These are phyloP conservation scores for Periophthalmus modestus DNA, from an alignment of 2,113 vertebrate genomes.

Conservation along the genomic window DNA sequence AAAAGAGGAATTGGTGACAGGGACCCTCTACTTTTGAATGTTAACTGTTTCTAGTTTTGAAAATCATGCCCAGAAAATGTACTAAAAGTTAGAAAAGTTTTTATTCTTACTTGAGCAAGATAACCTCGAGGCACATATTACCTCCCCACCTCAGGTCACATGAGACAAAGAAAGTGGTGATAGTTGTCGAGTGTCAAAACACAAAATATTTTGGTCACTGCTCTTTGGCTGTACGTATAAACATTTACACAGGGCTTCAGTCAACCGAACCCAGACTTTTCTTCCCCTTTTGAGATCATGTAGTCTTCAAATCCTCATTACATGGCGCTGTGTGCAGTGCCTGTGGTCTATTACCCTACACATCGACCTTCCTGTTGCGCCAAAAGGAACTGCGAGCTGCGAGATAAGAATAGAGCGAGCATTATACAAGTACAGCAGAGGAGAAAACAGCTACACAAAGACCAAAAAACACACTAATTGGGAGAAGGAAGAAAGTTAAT, in stretches of 20 bases:
- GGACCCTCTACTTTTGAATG: neutral
- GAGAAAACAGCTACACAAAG: conserved; percentile 16
- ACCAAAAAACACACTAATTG: conserved; percentile 38
- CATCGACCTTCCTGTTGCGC: conserved; percentile 72
- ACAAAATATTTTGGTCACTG: conserved; percentile 61
- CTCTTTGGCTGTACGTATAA: conserved; percentile 64
- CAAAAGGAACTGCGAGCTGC: conserved; percentile 67
- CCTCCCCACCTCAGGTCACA: neutral
- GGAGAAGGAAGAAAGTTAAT: conserved; percentile 24
- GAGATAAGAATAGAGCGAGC: conserved; percentile 69
- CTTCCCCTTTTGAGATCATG: conserved; percentile 13
- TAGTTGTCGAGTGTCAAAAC: conserved; percentile 53
- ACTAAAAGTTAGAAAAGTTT: neutral
- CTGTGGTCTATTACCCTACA: conserved; percentile 57
- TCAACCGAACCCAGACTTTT: conserved; percentile 39
- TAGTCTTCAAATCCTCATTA: conserved; percentile 42
- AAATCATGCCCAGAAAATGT: neutral
- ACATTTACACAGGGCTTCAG: conserved; percentile 72
- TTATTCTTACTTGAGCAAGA: neutral
- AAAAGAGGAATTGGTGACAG: no score
- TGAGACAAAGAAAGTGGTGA: conserved; percentile 38
- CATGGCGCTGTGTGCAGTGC: conserved; percentile 30
- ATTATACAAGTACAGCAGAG: conserved; percentile 5
- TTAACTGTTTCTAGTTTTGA: neutral
- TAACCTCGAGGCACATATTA: neutral